Percentiles rank a stretch among this genome's conserved stretches.
Conservation (phyloP, 2,888 invertebrate genomes). For the Aethes cnicana region DNA sequence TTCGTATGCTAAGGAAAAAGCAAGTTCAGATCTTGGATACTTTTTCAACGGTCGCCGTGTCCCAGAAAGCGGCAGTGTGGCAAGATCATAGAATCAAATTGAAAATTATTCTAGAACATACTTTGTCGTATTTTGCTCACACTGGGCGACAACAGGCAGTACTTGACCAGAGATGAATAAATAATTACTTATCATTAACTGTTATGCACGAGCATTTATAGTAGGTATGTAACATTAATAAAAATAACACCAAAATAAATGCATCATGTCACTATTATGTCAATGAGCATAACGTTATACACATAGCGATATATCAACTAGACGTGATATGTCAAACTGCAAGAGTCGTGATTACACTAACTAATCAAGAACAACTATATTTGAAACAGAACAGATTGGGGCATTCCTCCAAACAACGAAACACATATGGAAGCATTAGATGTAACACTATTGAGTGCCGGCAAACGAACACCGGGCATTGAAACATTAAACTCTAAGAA, state of each 20-base stretch:
- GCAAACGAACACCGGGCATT: slow-evolving; percentile 38
- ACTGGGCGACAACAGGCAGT: slow-evolving; percentile 46
- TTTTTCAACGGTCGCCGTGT: slow-evolving; percentile 48
- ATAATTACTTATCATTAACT: slow-evolving; percentile 74
- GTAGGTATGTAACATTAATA: slow-evolving; percentile 77
- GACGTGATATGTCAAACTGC: slow-evolving; percentile 61
- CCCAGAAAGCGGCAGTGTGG: slow-evolving; percentile 51
- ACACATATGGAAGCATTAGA: slow-evolving; percentile 67
- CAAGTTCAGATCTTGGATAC: slow-evolving; percentile 72
- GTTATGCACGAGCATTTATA: slow-evolving; percentile 76
- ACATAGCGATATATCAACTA: slow-evolving; percentile 70
- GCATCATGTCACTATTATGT: slow-evolving; percentile 81
- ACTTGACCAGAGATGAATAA: slow-evolving; percentile 61
- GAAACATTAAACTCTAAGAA: slow-evolving; percentile 62
- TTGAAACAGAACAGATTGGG: slow-evolving; percentile 55
- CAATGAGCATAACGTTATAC: slow-evolving; percentile 71
- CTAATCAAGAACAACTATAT: slow-evolving; percentile 66
- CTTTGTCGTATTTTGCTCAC: slow-evolving; percentile 55
- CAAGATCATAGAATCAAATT: slow-evolving; percentile 49
- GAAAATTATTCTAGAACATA: slow-evolving; percentile 69
- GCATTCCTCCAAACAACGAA: slow-evolving; percentile 60
- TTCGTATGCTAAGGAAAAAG: slow-evolving; percentile 55
- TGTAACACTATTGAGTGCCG: slow-evolving; percentile 39
- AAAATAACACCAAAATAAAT: slow-evolving; percentile 81
- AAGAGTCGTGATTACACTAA: slow-evolving; percentile 77